Evolutionary conservation across 2,113 vertebrate species (phyloP).

Genomic region (Mystacornis crossleyi): DNA sequence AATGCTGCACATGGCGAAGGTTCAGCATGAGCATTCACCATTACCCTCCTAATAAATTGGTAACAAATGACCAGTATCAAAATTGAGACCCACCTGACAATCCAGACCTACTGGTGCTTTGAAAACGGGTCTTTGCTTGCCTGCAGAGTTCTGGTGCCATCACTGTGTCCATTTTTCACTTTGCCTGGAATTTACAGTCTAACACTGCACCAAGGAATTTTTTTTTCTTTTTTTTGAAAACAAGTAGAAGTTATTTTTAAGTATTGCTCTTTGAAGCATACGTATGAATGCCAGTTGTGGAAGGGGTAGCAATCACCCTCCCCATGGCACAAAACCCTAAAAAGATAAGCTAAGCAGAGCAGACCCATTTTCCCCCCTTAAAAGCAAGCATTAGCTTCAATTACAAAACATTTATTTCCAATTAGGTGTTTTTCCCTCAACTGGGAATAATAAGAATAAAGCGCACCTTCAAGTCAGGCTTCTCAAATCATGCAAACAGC

Average conservation of each 20-base stretch:
- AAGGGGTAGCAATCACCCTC: not conserved
- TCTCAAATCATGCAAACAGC: not conserved
- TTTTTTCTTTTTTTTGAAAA: not conserved
- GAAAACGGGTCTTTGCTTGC: not conserved
- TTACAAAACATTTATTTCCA: not conserved
- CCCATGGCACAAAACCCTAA: not conserved
- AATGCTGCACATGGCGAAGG: not conserved
- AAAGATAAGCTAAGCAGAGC: not conserved
- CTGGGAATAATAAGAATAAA: not conserved
- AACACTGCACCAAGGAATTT: not conserved
- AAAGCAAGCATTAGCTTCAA: not conserved
- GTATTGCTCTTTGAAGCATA: not conserved
- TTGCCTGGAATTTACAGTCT: not conserved
- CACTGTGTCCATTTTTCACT: not conserved
- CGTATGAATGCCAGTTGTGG: not conserved
- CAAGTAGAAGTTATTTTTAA: not conserved
- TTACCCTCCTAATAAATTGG: accelerated
- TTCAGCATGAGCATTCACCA: not conserved
- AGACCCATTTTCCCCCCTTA: not conserved
- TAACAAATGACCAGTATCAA: not conserved
- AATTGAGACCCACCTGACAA: not conserved
- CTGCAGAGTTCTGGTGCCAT: not conserved
- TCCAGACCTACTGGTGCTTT: not conserved
- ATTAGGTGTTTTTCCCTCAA: not conserved
- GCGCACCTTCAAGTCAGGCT: not conserved